Conservation (phyloP, 2,888 invertebrate genomes). For the Idaea straminata region DNA sequence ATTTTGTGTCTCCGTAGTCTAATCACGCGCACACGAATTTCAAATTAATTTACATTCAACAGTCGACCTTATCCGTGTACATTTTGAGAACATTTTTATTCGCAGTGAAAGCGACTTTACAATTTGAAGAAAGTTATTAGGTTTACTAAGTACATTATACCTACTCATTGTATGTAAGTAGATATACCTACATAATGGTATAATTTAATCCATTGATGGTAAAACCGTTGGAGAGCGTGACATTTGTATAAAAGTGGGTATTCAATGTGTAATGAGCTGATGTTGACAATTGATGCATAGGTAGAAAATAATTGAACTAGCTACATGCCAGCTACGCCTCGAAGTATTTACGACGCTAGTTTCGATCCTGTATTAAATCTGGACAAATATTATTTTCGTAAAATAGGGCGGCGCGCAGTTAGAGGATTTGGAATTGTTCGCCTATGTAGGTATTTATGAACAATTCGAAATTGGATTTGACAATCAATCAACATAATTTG, state of each 20-base stretch:
- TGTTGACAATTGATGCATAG: neutral
- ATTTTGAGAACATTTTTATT: conserved; percentile 31
- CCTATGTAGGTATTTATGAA: no score
- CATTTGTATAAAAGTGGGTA: conserved; percentile 19
- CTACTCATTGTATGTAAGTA: neutral
- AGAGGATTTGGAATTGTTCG: no score
- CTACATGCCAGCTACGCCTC: no score
- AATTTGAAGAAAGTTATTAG: conserved; percentile 59
- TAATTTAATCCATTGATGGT: conserved; percentile 57
- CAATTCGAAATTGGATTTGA: no score
- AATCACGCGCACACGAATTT: conserved; percentile 46
- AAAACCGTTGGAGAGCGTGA: conserved; percentile 55
- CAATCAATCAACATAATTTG: no score
- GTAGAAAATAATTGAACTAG: no score
- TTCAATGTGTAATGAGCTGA: neutral
- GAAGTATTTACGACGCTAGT: no score
- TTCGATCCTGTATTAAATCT: no score
- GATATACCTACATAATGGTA: conserved; percentile 38
- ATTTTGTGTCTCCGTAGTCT: conserved; percentile 45
- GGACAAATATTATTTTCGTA: no score
- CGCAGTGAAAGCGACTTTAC: conserved; percentile 50
- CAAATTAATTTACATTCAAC: conserved; percentile 35
- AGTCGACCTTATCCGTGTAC: conserved; percentile 32
- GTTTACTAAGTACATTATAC: conserved; percentile 28
- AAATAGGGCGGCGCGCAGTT: no score